These are phyloP conservation scores for Araneus ventricosus DNA, from an alignment of 1,140 invertebrate species.

Conservation along the genomic window DNA sequence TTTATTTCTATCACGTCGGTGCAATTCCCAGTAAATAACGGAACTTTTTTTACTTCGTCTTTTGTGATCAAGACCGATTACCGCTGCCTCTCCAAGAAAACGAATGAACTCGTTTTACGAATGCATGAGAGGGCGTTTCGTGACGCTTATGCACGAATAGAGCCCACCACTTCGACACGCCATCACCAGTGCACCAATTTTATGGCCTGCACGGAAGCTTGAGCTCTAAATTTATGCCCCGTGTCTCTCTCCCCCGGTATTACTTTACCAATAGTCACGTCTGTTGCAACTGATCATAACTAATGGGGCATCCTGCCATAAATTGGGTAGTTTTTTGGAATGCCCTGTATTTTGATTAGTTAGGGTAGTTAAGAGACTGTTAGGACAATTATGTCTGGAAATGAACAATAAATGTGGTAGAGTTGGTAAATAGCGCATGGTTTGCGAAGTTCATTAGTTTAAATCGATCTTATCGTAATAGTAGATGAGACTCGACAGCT, in stretches of 20 bases:
- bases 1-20: conserved; percentile 2
- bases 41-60: not conserved
- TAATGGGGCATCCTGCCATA: not conserved
- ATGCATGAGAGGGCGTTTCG: conserved; percentile 40
- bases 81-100: not conserved
- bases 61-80: conserved; percentile 12
- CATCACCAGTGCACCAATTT: not conserved
- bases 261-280: not conserved
- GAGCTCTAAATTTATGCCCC: not conserved
- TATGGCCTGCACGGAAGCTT: conserved; percentile 25
- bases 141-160: conserved; percentile 34
- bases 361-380: too few relatives aligned
- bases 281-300: not conserved
- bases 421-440: too few relatives aligned
- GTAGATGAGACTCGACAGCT: too few relatives aligned
- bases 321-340: not conserved
- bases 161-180: not conserved
- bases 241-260: not conserved
- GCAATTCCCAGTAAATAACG: conserved; percentile 34
- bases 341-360: too few relatives aligned
- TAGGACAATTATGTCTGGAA: too few relatives aligned
- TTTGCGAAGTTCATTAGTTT: too few relatives aligned
- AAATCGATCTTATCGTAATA: too few relatives aligned
- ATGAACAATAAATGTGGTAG: too few relatives aligned
- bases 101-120: not conserved